Evolutionary conservation across 2,113 vertebrate genomes (phyloP), one percentile per base, ranked within the genome.

Genomic region (Pithys albifrons): DNA sequence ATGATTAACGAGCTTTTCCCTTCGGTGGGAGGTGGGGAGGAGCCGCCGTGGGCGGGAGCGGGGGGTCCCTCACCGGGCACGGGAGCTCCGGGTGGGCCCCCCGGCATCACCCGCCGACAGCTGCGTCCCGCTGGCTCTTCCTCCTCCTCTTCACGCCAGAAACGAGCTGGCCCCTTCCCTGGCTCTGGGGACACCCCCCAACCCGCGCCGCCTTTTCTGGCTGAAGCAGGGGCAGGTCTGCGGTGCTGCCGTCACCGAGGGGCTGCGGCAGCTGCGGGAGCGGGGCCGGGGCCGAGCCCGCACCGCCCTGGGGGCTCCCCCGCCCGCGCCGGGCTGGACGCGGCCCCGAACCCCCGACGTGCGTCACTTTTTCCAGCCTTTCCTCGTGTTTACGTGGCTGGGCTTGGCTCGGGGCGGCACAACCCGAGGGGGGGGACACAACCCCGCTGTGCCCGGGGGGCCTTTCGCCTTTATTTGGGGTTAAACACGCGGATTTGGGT

Each of bases 331-430:
- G 58, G 39, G 77, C 57, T 92, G 84, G 70, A 64, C 29, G 49
- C 27, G 28, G 66, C 74, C 37, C 82, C 20, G 74, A 48, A 31
- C 31, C 72, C 88, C 80, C 51, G 66, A 24, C 69, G 13, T 3
- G 43, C 75, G 75, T 93, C 91, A 85, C 29, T 39, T 81, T 93
- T 89, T 93, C 86, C 91, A 89, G 49, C 20, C 1, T 74, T 89
- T 74, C 7, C 24, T 84, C 33, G 0, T 28, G 69, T 64, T 89
- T 52, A 41, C 71, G 78, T 52, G 77, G 76, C 62, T 19, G 55
- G 27, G 48, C 62, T 75, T 35, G 69, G 83, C 75, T 75, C 62
- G 46, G 46, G 67, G 55, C 31, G 4, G 41, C 10, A 1, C 31
- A 81, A 3, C 37, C 41, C 18, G 18, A 46, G 59, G 88, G 59